A percentile compares a stretch with the other conserved stretches of the same genome.
phyloP scores from a whole-genome alignment of 2,888 invertebrate genomes.

The Luperina nickerlii region DNA sequence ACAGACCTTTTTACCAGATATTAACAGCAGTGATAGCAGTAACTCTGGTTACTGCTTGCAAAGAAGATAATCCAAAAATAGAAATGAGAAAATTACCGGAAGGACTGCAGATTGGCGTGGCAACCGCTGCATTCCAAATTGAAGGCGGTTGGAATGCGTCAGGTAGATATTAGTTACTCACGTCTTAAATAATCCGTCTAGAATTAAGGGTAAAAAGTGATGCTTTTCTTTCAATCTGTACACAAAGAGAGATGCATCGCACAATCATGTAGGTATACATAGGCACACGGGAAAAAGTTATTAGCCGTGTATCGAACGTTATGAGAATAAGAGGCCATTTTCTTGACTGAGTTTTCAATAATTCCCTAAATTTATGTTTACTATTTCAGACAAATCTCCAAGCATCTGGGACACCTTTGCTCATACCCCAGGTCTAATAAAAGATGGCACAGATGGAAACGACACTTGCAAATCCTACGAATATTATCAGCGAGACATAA shows the following conservation, averaged over 20 bases:
- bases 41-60: slow-evolving; percentile 1
- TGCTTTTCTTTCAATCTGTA: not conserved
- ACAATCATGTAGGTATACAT: no score
- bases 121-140: slow-evolving; percentile 80
- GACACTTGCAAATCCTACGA: slow-evolving; percentile 91
- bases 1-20: slow-evolving; percentile 15
- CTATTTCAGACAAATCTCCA: slow-evolving; percentile 86
- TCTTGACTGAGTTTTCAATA: not conserved
- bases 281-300: not conserved
- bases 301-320: not conserved
- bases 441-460: slow-evolving; percentile 89
- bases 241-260: not conserved
- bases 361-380: not conserved
- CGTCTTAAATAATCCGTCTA: not conserved
- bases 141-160: slow-evolving; percentile 80
- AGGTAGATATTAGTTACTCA: slow-evolving; percentile 5
- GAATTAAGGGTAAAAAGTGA: not conserved
- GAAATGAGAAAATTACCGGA: slow-evolving; percentile 75
- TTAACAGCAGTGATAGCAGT: slow-evolving; percentile 27
- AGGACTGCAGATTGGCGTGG: slow-evolving; percentile 74
- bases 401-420: slow-evolving; percentile 92
- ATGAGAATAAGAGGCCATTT: not conserved
- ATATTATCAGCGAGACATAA: slow-evolving; percentile 89
- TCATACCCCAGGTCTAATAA: slow-evolving; percentile 86
- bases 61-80: not conserved